Evolutionary conservation across 2,888 invertebrate genomes (phyloP).

Genomic region (Sthenelais limicola): DNA sequence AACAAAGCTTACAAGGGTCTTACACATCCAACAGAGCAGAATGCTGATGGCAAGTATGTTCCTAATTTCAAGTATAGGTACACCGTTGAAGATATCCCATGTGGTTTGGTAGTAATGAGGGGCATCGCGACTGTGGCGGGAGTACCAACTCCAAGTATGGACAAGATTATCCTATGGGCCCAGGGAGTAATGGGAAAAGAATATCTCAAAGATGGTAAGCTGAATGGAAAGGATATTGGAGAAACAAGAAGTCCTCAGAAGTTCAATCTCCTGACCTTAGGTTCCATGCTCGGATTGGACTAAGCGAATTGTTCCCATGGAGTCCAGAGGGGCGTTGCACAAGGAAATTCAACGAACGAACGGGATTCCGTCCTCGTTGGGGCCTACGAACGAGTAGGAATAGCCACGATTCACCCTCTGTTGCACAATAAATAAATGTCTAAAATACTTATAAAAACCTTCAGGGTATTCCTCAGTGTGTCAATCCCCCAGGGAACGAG

Average conservation of each 20-base stretch:
- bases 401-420: no score
- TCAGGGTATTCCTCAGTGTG: no score
- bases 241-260: conserved; percentile 59
- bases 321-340: no score
- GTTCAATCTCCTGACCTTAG: conserved; percentile 56
- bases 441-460: no score
- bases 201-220: conserved; percentile 57
- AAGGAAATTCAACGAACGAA: no score
- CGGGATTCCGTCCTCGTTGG: no score
- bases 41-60: conserved; percentile 16
- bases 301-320: no score
- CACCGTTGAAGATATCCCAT: conserved; percentile 59
- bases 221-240: conserved; percentile 57
- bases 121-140: conserved; percentile 57
- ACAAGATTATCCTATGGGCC: conserved; percentile 58
- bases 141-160: conserved; percentile 53
- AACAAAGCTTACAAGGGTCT: conserved; percentile 57
- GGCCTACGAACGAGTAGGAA: no score
- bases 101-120: conserved; percentile 58
- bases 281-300: conserved; percentile 51
- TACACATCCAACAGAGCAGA: conserved; percentile 52
- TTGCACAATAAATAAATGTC: no score
- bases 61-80: conserved; percentile 49
- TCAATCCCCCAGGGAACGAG: no score
- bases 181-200: conserved; percentile 58